phyloP scores from a whole-genome alignment of 2,113 vertebrate species.

The Passer domesticus region DNA sequence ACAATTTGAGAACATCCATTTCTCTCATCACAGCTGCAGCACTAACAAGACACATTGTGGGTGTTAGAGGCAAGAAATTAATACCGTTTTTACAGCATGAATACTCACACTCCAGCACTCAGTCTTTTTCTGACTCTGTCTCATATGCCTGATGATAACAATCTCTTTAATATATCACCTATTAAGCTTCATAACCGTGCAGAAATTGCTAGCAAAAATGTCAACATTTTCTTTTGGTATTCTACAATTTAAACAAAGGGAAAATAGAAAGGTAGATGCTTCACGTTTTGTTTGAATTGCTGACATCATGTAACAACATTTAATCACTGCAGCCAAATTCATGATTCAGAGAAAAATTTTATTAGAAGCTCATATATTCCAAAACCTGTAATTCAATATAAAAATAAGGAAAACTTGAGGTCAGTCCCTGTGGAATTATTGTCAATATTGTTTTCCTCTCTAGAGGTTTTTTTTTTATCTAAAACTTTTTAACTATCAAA shows the following conservation, averaged over 20 bases:
- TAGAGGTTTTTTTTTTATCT: neutral
- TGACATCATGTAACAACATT: neutral
- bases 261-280: neutral
- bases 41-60: neutral
- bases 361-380: neutral
- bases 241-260: neutral
- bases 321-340: neutral
- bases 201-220: conserved; percentile 47
- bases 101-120: neutral
- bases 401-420: neutral
- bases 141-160: conserved; percentile 26
- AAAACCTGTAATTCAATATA: neutral
- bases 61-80: conserved; percentile 60
- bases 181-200: conserved; percentile 31
- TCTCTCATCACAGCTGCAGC: conserved; percentile 47
- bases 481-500: neutral
- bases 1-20: conserved; percentile 39
- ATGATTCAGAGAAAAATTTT: neutral
- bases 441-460: neutral
- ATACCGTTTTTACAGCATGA: conserved; percentile 14
- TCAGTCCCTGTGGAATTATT: neutral
- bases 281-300: neutral
- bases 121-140: neutral
- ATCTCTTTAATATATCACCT: conserved; percentile 31
- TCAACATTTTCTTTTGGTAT: conserved; percentile 11